These are phyloP conservation scores for Gymnoscopelus microlampas DNA, from an alignment of 2,797 vertebrate genomes.

Conservation along the genomic window DNA sequence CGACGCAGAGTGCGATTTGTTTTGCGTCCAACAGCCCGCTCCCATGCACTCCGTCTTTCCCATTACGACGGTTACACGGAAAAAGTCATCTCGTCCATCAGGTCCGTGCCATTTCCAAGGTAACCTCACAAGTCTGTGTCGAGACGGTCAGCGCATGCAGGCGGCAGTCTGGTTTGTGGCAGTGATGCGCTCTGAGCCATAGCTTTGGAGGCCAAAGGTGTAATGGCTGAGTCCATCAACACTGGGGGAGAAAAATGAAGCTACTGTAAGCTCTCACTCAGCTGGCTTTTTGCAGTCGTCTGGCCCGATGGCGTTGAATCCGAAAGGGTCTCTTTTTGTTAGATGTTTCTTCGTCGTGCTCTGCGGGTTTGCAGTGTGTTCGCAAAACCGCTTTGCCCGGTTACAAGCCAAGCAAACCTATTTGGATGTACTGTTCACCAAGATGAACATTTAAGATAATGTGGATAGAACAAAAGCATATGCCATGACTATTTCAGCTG, in stretches of 20 bases:
- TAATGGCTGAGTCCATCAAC: conserved; percentile 51
- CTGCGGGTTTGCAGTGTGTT: not conserved
- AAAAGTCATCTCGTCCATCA: conserved; percentile 67
- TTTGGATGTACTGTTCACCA: not conserved
- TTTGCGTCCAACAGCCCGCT: conserved; percentile 36
- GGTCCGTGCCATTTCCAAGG: conserved; percentile 63
- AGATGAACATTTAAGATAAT: not conserved
- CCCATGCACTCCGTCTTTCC: conserved; percentile 37
- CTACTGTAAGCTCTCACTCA: conserved; percentile 30
- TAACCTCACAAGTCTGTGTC: conserved; percentile 62
- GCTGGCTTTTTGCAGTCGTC: conserved; percentile 23
- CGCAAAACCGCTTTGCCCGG: not conserved
- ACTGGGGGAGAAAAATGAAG: conserved; percentile 55
- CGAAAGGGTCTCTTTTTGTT: conserved; percentile 5
- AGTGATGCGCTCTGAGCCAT: conserved; percentile 52
- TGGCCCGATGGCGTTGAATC: conserved; percentile 21
- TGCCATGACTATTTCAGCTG: not conserved
- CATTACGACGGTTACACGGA: conserved; percentile 46
- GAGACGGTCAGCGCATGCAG: conserved; percentile 30
- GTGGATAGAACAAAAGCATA: not conserved
- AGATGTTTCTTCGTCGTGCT: conserved; percentile 7
- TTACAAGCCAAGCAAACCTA: not conserved
- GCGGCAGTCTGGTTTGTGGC: conserved; percentile 33
- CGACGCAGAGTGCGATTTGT: conserved; percentile 48
- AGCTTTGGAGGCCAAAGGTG: conserved; percentile 64